Evolutionary conservation across 1,140 invertebrate species (phyloP).

Genomic region (Drosophila teissieri): DNA sequence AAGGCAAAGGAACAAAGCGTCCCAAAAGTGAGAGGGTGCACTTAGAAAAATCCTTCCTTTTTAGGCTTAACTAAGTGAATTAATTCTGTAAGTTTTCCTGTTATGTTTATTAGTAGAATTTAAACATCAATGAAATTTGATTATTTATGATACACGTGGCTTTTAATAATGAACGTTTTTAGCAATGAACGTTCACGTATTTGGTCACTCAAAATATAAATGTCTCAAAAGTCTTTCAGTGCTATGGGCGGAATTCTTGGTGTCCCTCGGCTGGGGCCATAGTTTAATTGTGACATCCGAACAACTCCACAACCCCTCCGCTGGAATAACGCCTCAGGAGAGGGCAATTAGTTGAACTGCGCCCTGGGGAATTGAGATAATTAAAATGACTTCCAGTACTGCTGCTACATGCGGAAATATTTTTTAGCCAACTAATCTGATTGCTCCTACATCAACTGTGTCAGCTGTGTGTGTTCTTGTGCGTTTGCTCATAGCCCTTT

Average conservation of each 20-base stretch:
- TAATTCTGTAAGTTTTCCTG: too few relatives aligned
- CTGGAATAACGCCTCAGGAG: constrained; percentile 13
- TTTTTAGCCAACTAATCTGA: constrained; percentile 79
- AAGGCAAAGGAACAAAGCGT: constrained; percentile 5
- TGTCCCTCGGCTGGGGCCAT: constrained; percentile 53
- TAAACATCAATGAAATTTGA: too few relatives aligned
- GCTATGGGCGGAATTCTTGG: constrained; percentile 25
- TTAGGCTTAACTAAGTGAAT: too few relatives aligned
- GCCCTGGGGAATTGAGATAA: constrained; percentile 77
- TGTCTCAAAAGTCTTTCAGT: not conserved
- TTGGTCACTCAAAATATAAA: too few relatives aligned
- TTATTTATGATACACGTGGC: too few relatives aligned
- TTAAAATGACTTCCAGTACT: constrained; percentile 65
- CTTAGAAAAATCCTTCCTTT: not conserved
- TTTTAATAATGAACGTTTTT: too few relatives aligned
- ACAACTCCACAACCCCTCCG: constrained; percentile 7
- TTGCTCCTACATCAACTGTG: constrained; percentile 75
- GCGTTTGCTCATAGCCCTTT: constrained; percentile 11
- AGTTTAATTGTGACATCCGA: constrained; percentile 74
- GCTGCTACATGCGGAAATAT: constrained; percentile 75
- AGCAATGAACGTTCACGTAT: too few relatives aligned
- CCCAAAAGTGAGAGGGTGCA: constrained; percentile 25
- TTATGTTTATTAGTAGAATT: too few relatives aligned
- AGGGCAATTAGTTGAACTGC: constrained; percentile 79
- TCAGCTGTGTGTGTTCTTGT: constrained; percentile 17